Evolutionary conservation across 2,888 invertebrate species (phyloP).

Genomic region (Eupithecia inturbata): DNA sequence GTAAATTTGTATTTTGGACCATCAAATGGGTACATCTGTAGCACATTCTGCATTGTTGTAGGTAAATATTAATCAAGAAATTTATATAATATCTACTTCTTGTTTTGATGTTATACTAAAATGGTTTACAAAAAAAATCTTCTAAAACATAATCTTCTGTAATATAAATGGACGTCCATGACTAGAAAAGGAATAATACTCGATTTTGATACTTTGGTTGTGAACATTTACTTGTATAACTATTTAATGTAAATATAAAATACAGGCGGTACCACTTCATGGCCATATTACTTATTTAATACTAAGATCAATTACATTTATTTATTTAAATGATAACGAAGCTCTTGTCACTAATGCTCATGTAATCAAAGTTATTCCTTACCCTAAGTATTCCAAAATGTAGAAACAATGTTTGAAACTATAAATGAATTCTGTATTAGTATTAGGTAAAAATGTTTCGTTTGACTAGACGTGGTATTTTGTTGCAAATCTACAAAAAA

Average conservation of each 20-base stretch:
- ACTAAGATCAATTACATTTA: constrained; percentile 20
- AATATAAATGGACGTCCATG: background rate
- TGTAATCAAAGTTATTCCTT: background rate
- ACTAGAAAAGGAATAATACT: constrained; percentile 42
- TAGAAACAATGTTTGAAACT: background rate
- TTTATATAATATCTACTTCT: background rate
- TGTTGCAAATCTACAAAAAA: background rate
- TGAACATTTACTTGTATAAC: constrained; percentile 37
- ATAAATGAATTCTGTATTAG: background rate
- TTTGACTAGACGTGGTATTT: background rate
- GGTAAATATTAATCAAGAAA: background rate
- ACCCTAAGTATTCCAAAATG: background rate
- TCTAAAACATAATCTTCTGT: constrained; percentile 26
- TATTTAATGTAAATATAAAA: constrained; percentile 17
- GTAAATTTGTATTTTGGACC: constrained; percentile 16
- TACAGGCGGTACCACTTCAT: constrained; percentile 41
- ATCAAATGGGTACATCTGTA: constrained; percentile 15
- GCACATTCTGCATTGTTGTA: background rate
- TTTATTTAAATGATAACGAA: constrained; percentile 17
- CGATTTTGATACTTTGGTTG: constrained; percentile 41
- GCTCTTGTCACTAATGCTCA: constrained; percentile 19
- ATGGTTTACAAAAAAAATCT: background rate
- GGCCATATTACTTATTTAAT: constrained; percentile 47
- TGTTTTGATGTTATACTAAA: background rate
- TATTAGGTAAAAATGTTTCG: background rate